Evolutionary conservation across 1,140 invertebrate genomes (phyloP).

Genomic region (Teleogryllus occipitalis): DNA sequence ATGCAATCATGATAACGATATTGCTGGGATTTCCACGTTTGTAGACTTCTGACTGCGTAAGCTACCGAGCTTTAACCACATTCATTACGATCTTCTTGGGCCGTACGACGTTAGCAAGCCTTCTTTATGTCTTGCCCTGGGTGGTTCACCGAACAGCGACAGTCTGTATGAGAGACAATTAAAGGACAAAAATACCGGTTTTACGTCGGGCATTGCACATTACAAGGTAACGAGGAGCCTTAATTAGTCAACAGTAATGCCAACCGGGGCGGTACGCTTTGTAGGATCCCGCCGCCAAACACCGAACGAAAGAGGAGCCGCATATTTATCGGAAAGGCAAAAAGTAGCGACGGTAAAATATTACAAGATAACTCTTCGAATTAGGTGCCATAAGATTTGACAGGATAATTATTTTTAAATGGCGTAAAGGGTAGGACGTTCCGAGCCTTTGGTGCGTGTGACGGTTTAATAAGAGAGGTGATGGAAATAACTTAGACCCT

Average conservation of each 20-base stretch:
- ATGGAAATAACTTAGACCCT: background rate
- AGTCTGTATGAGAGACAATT: background rate
- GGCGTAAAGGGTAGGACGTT: background rate
- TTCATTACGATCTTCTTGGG: background rate
- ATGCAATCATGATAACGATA: background rate
- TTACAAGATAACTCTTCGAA: conserved; percentile 1
- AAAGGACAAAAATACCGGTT: conserved; percentile 1
- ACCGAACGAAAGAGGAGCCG: background rate
- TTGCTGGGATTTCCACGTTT: background rate
- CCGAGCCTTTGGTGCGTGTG: background rate
- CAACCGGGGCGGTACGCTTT: background rate
- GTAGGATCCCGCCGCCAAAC: background rate
- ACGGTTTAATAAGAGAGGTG: background rate
- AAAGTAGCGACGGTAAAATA: background rate
- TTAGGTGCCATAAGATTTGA: conserved; percentile 4
- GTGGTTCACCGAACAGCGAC: background rate
- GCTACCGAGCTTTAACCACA: background rate
- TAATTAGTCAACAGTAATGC: conserved; percentile 1
- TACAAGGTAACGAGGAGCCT: background rate
- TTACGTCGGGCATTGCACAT: background rate
- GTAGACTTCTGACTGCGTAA: background rate
- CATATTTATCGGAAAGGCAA: conserved; percentile 1
- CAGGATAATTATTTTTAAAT: conserved; percentile 6
- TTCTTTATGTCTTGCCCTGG: background rate
- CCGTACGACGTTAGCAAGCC: background rate